A percentile compares a stretch with the other conserved stretches of the same genome.
Conservation (phyloP, 92 coral and sea anemone genomes). For the Palythoa grandis region DNA sequence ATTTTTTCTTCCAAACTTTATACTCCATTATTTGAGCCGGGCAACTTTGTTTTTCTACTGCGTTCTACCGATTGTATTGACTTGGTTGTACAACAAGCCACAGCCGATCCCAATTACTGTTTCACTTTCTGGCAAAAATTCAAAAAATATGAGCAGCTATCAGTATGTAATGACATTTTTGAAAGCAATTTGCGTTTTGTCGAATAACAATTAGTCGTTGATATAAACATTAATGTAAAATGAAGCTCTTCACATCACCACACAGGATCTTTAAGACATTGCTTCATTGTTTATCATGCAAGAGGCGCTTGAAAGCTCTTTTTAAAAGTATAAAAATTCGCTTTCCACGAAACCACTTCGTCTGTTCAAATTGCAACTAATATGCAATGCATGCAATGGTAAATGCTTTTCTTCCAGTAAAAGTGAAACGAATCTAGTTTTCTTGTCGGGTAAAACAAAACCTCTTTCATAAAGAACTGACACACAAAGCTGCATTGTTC, state of each 20-base stretch:
- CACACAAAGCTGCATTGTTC: constrained; percentile 36
- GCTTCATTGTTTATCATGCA: constrained; percentile 22
- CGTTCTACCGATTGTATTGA: background rate
- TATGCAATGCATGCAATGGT: background rate
- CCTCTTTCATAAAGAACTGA: constrained; percentile 12
- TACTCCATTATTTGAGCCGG: background rate
- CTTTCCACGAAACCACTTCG: background rate
- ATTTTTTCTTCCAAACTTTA: background rate
- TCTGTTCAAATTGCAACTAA: background rate
- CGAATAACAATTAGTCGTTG: constrained; percentile 27
- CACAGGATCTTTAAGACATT: background rate
- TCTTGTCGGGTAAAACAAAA: constrained; percentile 9
- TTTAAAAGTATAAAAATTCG: background rate
- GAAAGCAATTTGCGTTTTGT: constrained; percentile 8
- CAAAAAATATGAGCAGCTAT: background rate
- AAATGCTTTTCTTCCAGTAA: background rate
- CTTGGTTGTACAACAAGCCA: background rate
- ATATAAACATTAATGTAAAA: constrained; percentile 9
- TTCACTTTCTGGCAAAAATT: background rate
- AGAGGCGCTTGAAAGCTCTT: background rate
- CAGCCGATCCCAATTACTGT: background rate
- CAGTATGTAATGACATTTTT: background rate
- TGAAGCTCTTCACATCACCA: background rate
- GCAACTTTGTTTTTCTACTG: background rate
- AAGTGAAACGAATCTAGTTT: constrained; percentile 12